Evolutionary conservation across 1,140 invertebrate species (phyloP), one percentile per base, ranked within the genome.

Genomic region (Pseudomyrmex gracilis): DNA sequence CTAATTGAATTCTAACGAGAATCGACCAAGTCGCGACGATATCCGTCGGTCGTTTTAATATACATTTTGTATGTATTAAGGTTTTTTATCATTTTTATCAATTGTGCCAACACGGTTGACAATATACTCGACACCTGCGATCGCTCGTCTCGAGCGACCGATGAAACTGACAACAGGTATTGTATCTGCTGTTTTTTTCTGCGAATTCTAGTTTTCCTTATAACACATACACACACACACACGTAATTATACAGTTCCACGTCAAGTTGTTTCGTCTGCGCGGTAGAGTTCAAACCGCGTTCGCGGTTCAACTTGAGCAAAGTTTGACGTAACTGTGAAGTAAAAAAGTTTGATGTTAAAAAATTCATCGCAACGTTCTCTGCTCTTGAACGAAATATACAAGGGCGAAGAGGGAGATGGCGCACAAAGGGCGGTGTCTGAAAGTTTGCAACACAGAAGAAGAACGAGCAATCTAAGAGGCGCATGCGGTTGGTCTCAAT

Each of bases 1-100:
- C 63, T 73, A 68, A 60, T 83, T 77, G 43, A 85, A 85, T 83
- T 66, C 87, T 57, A 85, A 87, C 74, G 49, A 78, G 57, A 61
- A 34, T 34, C 78, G 20, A 1, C 13, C 60, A 12, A 60, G 68
- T 82, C 68, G 15, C 2, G 51, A 61, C 43, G 73, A 34, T 57
- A 71, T 34, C 49, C 10, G 24, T 55, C 13, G 34, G 1, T 63
- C 58, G 13, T 74, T 12, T 24, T 1, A 22, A 17, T 34, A 47
- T 12, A 24, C 12, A 43, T 4, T 12, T 43, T 9, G 45, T 10
- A 22, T 3, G 1, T 5, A 8, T 20, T 15, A 70, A 3, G 24
- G 24, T 61, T 15, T 20, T 60, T 47, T 34, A 34, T 49, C 17
- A 1, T 47, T 34, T 76, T 34, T 34, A n/a, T n/a, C 5, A 17